Evolutionary conservation across 2,888 invertebrate species (phyloP).

Genomic region (Caenorhabditis japonica): DNA sequence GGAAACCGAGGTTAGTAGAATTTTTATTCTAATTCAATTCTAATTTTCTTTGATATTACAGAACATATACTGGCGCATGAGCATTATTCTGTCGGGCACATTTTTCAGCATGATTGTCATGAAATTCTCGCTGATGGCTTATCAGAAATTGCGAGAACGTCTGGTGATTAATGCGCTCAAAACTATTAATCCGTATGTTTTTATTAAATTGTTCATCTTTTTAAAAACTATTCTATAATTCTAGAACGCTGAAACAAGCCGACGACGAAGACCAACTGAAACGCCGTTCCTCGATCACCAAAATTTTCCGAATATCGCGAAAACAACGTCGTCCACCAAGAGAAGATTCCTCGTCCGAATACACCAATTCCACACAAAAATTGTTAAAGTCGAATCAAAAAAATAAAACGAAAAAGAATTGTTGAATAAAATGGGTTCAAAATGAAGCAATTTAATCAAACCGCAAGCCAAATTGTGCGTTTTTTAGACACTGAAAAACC

Average conservation of each 20-base stretch:
- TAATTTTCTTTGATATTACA: background rate
- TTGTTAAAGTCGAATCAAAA: too few species aligned
- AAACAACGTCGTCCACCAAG: background rate
- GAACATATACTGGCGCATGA: constrained; percentile 24
- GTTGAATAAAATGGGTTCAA: too few species aligned
- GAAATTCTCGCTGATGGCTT: constrained; percentile 12
- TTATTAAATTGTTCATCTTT: background rate
- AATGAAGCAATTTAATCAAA: background rate
- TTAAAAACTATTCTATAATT: background rate
- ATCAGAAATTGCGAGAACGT: constrained; percentile 21
- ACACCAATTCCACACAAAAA: too few species aligned
- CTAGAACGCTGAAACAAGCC: constrained; percentile 19
- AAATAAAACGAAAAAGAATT: too few species aligned
- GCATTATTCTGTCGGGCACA: constrained; percentile 4
- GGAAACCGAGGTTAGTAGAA: too few species aligned
- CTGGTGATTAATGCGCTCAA: constrained; percentile 20
- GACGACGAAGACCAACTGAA: constrained; percentile 23
- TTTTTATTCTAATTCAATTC: too few species aligned
- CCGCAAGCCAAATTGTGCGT: background rate
- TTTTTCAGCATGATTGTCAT: constrained; percentile 10
- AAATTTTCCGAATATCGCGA: background rate
- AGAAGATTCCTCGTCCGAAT: too few species aligned
- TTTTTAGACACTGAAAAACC: too few species aligned
- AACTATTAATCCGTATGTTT: constrained; percentile 14
- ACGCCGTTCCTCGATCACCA: background rate